Conservation (phyloP, 2,797 vertebrate species). For the Eidolon dupreanum region DNA sequence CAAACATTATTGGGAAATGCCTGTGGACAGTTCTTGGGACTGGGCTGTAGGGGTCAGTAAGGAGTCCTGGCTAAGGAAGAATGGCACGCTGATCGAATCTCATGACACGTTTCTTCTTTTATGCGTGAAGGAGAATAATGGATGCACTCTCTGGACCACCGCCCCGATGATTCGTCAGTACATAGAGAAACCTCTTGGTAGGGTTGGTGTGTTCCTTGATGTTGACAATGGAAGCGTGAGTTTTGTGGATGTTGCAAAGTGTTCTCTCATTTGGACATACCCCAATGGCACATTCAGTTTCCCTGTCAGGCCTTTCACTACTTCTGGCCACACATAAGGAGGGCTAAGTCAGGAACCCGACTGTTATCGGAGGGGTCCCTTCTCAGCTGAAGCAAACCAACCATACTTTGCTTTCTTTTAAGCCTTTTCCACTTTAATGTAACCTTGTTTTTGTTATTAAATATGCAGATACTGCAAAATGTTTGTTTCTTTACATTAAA, state of each 20-base stretch:
- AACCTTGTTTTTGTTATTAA: neutral
- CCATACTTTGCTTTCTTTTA: neutral
- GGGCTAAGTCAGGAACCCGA: neutral
- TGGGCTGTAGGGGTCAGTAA: neutral
- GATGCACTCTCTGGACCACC: neutral
- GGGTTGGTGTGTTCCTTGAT: neutral
- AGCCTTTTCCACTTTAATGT: neutral
- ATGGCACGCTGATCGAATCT: fast-evolving
- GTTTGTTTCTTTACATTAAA: neutral
- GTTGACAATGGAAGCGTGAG: neutral
- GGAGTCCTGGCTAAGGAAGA: neutral
- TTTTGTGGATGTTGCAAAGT: neutral
- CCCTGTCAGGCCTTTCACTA: neutral
- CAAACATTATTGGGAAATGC: neutral
- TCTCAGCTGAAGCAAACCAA: neutral
- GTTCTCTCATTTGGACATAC: neutral
- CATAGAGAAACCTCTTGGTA: neutral
- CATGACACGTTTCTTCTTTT: neutral
- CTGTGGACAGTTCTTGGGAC: neutral
- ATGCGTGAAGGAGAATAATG: neutral
- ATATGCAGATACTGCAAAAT: neutral
- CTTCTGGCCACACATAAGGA: neutral
- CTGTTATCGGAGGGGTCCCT: neutral
- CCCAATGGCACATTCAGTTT: fast-evolving
- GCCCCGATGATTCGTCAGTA: neutral